Evolutionary conservation across 2,113 vertebrate species (phyloP).

Genomic region (Lophius piscatorius): DNA sequence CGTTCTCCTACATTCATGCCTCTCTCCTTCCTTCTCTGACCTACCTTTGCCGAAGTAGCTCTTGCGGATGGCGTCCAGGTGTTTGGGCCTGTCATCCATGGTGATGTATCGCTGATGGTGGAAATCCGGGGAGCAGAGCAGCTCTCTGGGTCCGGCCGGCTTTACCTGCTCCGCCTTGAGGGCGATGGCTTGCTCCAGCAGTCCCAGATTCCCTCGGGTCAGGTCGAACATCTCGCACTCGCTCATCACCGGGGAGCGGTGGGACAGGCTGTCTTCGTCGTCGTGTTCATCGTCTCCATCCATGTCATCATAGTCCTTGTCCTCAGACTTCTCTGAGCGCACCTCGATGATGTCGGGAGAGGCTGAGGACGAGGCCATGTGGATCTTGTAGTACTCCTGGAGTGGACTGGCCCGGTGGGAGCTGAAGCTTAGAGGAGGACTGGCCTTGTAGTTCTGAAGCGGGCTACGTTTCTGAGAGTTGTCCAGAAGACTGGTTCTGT

Average conservation of each 20-base stretch:
- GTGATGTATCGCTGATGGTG: constrained; percentile 87
- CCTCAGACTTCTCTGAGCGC: constrained; percentile 86
- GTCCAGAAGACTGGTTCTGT: constrained; percentile 31
- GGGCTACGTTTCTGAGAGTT: constrained; percentile 45
- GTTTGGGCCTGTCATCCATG: constrained; percentile 87
- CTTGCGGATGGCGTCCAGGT: constrained; percentile 88
- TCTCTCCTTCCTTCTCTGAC: neutral
- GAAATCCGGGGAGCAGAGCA: constrained; percentile 78
- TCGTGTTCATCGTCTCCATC: constrained; percentile 81
- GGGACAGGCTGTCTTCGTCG: constrained; percentile 86
- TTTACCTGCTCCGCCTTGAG: constrained; percentile 96
- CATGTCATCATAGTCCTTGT: constrained; percentile 82
- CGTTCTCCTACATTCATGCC: neutral
- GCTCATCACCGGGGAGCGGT: constrained; percentile 86
- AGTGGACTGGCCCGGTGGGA: constrained; percentile 71
- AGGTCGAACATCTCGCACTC: constrained; percentile 97
- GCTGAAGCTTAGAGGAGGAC: constrained; percentile 63
- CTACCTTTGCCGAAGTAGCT: constrained; percentile 92
- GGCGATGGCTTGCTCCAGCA: constrained; percentile 97
- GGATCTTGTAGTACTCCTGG: constrained; percentile 66
- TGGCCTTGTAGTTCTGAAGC: constrained; percentile 51
- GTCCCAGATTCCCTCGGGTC: constrained; percentile 93
- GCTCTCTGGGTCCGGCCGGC: constrained; percentile 79
- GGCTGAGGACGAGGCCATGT: constrained; percentile 70
- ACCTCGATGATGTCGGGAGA: constrained; percentile 87